Percentiles rank a stretch among this genome's conserved stretches.
These are phyloP conservation scores for Tetragnatha montana DNA, from an alignment of 2,888 invertebrate genomes.

Conservation along the genomic window DNA sequence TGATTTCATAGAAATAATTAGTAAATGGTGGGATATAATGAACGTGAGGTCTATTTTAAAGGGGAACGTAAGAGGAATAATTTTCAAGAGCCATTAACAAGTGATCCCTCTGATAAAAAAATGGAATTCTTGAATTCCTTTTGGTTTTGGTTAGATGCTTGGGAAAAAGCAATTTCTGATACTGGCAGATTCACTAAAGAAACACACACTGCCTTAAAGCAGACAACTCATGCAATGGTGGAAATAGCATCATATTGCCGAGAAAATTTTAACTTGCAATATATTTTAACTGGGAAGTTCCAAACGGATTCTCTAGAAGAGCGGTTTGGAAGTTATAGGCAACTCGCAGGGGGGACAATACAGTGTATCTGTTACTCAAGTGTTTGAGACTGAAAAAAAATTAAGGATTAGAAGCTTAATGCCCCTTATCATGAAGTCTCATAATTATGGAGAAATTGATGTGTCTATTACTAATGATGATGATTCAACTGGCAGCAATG, in stretches of 20 bases:
- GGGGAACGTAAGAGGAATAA: too few species aligned
- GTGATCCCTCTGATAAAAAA: neutral
- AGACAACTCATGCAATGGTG: conserved; percentile 5
- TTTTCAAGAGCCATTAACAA: too few species aligned
- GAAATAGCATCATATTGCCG: conserved; percentile 20
- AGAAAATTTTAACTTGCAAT: neutral
- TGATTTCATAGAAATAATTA: too few species aligned
- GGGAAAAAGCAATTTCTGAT: conserved; percentile 6
- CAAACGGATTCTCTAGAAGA: conserved; percentile 34
- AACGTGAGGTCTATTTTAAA: too few species aligned
- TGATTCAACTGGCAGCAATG: too few species aligned
- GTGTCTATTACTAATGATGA: too few species aligned
- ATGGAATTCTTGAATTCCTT: conserved; percentile 17
- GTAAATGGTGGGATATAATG: too few species aligned
- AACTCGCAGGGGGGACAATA: conserved; percentile 1
- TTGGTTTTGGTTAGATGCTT: conserved; percentile 12
- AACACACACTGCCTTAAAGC: conserved; percentile 25
- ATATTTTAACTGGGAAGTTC: conserved; percentile 48
- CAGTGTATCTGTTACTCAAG: conserved; percentile 7
- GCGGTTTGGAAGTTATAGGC: conserved; percentile 29
- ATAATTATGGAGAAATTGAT: too few species aligned
- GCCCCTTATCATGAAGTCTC: too few species aligned
- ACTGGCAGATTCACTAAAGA: conserved; percentile 12
- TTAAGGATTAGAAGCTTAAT: conserved; percentile 4
- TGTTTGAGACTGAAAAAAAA: conserved; percentile 30